A percentile compares a stretch with the other conserved stretches of the same genome.
phyloP scores from a whole-genome alignment of 2,113 vertebrate genomes.

The Antennarius striatus region DNA sequence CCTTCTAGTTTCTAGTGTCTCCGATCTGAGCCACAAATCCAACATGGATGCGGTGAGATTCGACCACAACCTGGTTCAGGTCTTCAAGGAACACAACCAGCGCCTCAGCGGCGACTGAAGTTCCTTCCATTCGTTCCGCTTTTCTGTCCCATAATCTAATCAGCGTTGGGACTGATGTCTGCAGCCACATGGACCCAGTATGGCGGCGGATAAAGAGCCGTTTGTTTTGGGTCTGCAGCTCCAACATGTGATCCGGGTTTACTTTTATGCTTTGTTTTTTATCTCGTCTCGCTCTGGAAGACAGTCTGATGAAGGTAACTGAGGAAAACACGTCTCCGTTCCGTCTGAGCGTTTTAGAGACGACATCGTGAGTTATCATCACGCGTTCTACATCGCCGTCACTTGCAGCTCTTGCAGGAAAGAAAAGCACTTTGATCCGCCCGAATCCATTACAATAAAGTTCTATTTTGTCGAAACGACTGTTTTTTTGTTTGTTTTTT shows the following conservation, averaged over 20 bases:
- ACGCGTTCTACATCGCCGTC: too few species aligned
- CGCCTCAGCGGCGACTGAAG: background rate
- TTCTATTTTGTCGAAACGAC: background rate
- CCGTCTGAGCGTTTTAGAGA: background rate
- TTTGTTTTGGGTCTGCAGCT: conserved; percentile 42
- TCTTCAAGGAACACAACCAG: background rate
- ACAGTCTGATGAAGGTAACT: conserved; percentile 10
- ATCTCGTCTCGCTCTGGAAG: conserved; percentile 8
- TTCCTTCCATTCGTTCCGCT: conserved; percentile 24
- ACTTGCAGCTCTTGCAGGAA: too few species aligned
- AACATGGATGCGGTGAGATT: background rate
- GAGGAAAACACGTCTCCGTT: background rate
- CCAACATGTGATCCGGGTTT: conserved; percentile 47
- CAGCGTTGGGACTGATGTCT: conserved; percentile 20
- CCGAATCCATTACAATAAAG: too few species aligned
- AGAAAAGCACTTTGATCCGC: too few species aligned
- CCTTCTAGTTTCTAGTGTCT: background rate
- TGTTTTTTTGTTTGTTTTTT: conserved; percentile 1
- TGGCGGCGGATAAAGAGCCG: conserved; percentile 41
- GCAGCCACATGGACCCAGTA: conserved; percentile 21
- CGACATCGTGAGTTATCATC: background rate
- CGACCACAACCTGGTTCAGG: background rate
- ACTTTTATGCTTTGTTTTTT: conserved; percentile 15
- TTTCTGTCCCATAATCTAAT: conserved; percentile 32
- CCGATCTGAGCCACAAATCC: too few species aligned